A percentile compares a stretch with the other conserved stretches of the same genome.
Conservation (phyloP, 2,888 invertebrate species). For the Hofmannophila pseudospretella region DNA sequence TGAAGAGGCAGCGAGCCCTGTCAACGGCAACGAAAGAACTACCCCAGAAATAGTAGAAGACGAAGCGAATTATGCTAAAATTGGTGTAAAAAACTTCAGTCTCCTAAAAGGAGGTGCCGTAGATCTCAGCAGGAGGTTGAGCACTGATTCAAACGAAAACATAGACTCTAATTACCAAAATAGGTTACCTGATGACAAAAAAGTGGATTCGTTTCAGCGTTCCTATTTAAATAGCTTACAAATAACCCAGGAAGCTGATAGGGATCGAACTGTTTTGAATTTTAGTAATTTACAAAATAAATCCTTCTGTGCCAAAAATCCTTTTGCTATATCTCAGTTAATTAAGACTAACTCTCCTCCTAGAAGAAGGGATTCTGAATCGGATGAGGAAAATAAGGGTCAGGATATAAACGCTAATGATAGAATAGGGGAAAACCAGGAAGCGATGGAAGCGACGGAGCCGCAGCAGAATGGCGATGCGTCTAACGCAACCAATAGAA, state of each 20-base stretch:
- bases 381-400: conserved; percentile 68
- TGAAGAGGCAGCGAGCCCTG: conserved; percentile 44
- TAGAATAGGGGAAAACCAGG: conserved; percentile 54
- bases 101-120: conserved; percentile 69
- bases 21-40: conserved; percentile 63
- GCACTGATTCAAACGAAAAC: conserved; percentile 74
- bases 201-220: conserved; percentile 66
- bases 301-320: conserved; percentile 76
- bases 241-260: conserved; percentile 51
- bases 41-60: conserved; percentile 54
- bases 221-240: conserved; percentile 73
- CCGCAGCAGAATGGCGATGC: conserved; percentile 60
- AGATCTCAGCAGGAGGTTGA: conserved; percentile 69
- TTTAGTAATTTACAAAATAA: conserved; percentile 73
- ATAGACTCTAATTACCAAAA: conserved; percentile 70
- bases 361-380: conserved; percentile 71
- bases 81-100: conserved; percentile 71
- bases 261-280: conserved; percentile 62
- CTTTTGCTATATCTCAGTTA: conserved; percentile 75
- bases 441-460: conserved; percentile 48
- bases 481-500: conserved; percentile 75
- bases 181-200: conserved; percentile 63
- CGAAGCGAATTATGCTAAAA: conserved; percentile 53
- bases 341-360: conserved; percentile 75
- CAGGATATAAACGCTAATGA: conserved; percentile 71